phyloP scores from a whole-genome alignment of 2,113 vertebrate species.

The Taxidea taxus region DNA sequence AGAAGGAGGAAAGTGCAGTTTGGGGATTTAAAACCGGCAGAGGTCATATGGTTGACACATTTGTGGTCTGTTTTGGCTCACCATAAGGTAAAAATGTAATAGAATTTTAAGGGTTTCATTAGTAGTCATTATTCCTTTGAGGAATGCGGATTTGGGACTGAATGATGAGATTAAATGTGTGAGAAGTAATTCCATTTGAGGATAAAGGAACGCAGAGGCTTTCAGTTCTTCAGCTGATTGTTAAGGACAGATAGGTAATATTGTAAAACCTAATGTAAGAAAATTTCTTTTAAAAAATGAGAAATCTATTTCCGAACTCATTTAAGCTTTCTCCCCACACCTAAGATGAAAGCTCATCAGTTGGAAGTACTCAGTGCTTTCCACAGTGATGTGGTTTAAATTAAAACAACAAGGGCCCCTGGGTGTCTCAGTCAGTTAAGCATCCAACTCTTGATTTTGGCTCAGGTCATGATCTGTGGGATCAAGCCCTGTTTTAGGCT shows the following conservation, averaged over 20 bases:
- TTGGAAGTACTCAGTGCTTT: not conserved
- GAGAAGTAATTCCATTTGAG: not conserved
- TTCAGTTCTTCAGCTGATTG: conserved; percentile 30
- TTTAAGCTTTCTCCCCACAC: conserved; percentile 26
- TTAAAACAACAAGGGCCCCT: not conserved
- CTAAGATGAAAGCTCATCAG: conserved; percentile 1
- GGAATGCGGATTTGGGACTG: not conserved
- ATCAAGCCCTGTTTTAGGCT: not conserved
- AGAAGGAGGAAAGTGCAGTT: not conserved
- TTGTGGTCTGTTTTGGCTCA: not conserved
- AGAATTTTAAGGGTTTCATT: conserved; percentile 10
- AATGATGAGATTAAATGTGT: conserved; percentile 25
- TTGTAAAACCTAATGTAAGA: conserved; percentile 38
- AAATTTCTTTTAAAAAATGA: conserved; percentile 31
- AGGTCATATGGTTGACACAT: not conserved
- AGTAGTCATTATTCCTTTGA: conserved; percentile 40
- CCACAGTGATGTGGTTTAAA: not conserved
- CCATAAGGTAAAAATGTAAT: not conserved
- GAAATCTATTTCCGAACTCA: conserved; percentile 33
- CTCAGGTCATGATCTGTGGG: not conserved
- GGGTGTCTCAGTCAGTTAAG: not conserved
- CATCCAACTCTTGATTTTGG: not conserved
- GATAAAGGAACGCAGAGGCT: not conserved
- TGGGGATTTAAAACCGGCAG: not conserved
- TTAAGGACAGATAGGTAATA: conserved; percentile 39